A percentile compares a stretch with the other conserved stretches of the same genome.
phyloP scores from a whole-genome alignment of 2,888 invertebrate species.

The Sarcophaga variegata region DNA sequence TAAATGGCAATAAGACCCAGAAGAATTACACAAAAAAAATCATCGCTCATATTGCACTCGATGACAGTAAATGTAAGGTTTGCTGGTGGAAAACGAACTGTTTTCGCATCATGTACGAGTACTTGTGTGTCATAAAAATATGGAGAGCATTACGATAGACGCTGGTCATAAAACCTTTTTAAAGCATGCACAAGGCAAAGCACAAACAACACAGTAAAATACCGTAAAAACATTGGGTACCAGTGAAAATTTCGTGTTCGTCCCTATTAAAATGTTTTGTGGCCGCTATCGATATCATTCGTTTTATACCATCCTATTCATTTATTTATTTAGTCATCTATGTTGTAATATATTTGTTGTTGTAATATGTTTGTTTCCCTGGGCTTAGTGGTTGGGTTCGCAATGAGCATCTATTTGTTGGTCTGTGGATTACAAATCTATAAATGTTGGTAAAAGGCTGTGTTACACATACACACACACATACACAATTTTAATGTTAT shows the following conservation, averaged over 20 bases:
- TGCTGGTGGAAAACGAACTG: not conserved
- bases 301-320: slow-evolving; percentile 13
- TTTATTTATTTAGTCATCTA: slow-evolving; percentile 33
- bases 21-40: not conserved
- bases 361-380: too few relatives aligned
- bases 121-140: not conserved
- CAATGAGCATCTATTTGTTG: slow-evolving; percentile 34
- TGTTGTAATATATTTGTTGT: not conserved
- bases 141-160: not conserved
- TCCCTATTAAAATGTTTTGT: slow-evolving; percentile 44
- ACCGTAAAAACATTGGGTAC: slow-evolving; percentile 1
- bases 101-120: slow-evolving; percentile 4
- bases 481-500: not conserved
- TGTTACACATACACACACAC: not conserved
- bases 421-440: slow-evolving; percentile 27
- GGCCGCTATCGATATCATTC: slow-evolving; percentile 46
- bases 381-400: slow-evolving; percentile 20
- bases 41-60: not conserved
- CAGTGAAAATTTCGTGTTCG: slow-evolving; percentile 25
- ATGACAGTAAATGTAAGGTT: too few relatives aligned
- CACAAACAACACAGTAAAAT: not conserved
- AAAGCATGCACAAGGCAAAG: not conserved
- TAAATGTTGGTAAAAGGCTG: slow-evolving; percentile 26
- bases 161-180: slow-evolving; percentile 15
- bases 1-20: not conserved